These are phyloP conservation scores for Mormyrops attenuatus DNA, from an alignment of 2,797 vertebrate genomes.

Conservation along the genomic window DNA sequence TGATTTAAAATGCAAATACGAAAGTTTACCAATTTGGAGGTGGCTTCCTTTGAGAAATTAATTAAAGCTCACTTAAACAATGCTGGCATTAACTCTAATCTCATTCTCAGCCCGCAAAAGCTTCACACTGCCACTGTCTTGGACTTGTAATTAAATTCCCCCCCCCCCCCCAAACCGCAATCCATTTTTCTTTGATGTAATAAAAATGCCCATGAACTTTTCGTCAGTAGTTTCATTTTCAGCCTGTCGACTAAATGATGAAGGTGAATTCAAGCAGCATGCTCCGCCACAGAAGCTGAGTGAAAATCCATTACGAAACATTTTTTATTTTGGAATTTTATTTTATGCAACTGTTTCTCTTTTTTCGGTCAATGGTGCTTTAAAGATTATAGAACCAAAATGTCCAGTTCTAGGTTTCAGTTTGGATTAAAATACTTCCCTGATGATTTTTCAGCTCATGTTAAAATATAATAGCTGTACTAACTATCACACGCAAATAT, in stretches of 20 bases:
- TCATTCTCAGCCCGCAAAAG: conserved; percentile 68
- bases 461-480: not conserved
- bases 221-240: conserved; percentile 42
- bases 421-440: conserved; percentile 34
- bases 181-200: conserved; percentile 60
- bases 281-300: conserved; percentile 30
- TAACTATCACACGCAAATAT: not conserved
- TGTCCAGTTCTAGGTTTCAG: conserved; percentile 23
- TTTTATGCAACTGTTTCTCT: conserved; percentile 35
- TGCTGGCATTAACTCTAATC: conserved; percentile 74
- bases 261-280: conserved; percentile 26
- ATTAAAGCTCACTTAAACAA: conserved; percentile 68
- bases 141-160: conserved; percentile 77
- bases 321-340: conserved; percentile 42
- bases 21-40: conserved; percentile 65
- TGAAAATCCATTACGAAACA: conserved; percentile 40
- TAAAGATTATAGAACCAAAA: conserved; percentile 34
- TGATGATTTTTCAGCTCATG: conserved; percentile 26
- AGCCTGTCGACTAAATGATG: conserved; percentile 33
- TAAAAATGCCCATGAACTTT: conserved; percentile 54
- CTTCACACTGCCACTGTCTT: conserved; percentile 64
- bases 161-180: conserved; percentile 33
- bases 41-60: conserved; percentile 73
- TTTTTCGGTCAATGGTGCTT: conserved; percentile 35
- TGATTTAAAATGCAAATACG: conserved; percentile 67